Conservation (phyloP, 1,140 invertebrate species). For the Cheumatopsyche charites region DNA sequence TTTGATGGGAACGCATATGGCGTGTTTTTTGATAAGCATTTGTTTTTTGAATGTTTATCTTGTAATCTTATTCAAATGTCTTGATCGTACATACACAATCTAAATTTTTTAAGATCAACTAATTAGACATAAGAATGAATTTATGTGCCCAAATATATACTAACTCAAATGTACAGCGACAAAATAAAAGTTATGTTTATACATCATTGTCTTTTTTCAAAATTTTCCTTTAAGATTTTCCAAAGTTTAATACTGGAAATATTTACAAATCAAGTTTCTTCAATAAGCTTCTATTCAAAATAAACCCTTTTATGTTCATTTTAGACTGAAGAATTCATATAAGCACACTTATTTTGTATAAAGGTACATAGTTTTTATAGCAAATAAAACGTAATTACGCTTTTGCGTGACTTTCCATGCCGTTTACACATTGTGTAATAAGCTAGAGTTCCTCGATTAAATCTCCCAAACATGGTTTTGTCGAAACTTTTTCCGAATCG, state of each 20-base stretch:
- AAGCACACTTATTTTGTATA: too few species aligned
- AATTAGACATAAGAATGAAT: constrained; percentile 56
- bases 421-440: not conserved
- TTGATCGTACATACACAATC: constrained; percentile 34
- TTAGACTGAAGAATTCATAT: too few species aligned
- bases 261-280: too few species aligned
- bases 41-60: constrained; percentile 36
- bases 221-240: too few species aligned
- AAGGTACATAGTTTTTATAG: not conserved
- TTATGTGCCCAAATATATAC: constrained; percentile 63
- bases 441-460: constrained; percentile 5
- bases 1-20: constrained; percentile 10
- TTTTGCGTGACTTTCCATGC: constrained; percentile 12
- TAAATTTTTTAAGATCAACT: constrained; percentile 45
- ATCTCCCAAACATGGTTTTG: not conserved
- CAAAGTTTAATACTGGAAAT: too few species aligned
- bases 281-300: too few species aligned
- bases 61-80: constrained; percentile 31
- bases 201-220: not conserved
- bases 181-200: constrained; percentile 52
- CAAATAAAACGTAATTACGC: constrained; percentile 17
- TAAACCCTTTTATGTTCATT: too few species aligned
- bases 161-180: constrained; percentile 65
- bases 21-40: constrained; percentile 15
- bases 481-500: too few species aligned